Evolutionary conservation across 2,797 vertebrate genomes (phyloP).

Genomic region (Ibycter americanus): DNA sequence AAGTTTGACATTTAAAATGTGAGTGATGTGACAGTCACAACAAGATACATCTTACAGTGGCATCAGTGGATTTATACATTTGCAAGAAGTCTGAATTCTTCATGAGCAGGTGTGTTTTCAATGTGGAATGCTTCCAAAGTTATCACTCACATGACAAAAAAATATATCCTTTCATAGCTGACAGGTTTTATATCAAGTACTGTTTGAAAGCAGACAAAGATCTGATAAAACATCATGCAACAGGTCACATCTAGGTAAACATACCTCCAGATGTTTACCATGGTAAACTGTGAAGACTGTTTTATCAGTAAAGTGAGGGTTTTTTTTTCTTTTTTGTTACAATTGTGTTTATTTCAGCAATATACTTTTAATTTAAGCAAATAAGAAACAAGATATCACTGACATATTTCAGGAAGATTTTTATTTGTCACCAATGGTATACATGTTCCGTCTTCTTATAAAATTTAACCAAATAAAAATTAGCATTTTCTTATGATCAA

Average conservation of each 20-base stretch:
- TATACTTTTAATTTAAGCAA: background rate
- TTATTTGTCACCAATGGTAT: background rate
- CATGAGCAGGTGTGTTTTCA: slow-evolving; percentile 21
- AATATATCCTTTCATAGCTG: background rate
- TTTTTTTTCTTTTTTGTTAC: background rate
- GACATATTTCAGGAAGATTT: background rate
- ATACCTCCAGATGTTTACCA: background rate
- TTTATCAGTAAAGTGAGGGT: background rate
- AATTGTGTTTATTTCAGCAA: background rate
- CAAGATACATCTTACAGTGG: background rate
- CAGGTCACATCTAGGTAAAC: background rate
- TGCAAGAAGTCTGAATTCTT: slow-evolving; percentile 13
- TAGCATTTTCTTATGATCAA: background rate
- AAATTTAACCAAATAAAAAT: background rate
- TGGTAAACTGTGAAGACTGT: background rate
- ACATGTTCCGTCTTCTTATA: background rate
- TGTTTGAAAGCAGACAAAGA: background rate
- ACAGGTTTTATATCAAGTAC: background rate
- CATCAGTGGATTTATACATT: background rate
- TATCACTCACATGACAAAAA: slow-evolving; percentile 4
- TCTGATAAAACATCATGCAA: background rate
- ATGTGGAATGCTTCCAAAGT: background rate
- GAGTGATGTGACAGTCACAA: slow-evolving; percentile 23
- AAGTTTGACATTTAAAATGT: slow-evolving; percentile 42
- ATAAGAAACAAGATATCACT: background rate